Evolutionary conservation across 2,888 invertebrate species (phyloP).

Genomic region (Plusia festucae): DNA sequence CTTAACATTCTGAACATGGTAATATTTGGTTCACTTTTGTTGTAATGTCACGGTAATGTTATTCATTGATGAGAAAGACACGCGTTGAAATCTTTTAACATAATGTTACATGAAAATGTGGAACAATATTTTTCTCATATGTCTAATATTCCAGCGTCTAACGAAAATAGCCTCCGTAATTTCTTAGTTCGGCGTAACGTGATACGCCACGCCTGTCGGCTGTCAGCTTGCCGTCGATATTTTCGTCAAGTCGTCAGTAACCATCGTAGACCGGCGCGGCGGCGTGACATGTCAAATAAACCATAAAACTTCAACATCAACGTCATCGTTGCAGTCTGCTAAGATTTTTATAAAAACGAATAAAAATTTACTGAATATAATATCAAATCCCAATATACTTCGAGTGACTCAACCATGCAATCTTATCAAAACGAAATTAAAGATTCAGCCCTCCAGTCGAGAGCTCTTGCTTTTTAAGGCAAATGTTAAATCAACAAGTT

Average conservation of each 20-base stretch:
- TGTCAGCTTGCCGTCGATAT: conserved; percentile 81
- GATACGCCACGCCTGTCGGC: conserved; percentile 78
- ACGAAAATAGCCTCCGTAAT: conserved; percentile 74
- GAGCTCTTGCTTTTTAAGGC: conserved; percentile 75
- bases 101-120: conserved; percentile 39
- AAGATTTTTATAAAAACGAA: conserved; percentile 60
- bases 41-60: conserved; percentile 11
- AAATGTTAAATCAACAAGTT: conserved; percentile 84
- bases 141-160: conserved; percentile 67
- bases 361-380: conserved; percentile 29
- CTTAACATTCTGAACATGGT: conserved; percentile 28
- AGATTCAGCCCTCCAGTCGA: conserved; percentile 64
- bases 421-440: conserved; percentile 76
- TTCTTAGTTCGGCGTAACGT: conserved; percentile 77
- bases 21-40: conserved; percentile 23
- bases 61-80: conserved; percentile 25
- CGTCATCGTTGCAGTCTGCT: conserved; percentile 36
- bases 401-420: conserved; percentile 68
- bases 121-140: conserved; percentile 54
- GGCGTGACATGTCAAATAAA: conserved; percentile 76
- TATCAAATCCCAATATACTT: conserved; percentile 63
- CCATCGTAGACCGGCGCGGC: conserved; percentile 65
- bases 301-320: conserved; percentile 68
- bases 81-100: conserved; percentile 20
- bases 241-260: conserved; percentile 78